Base-by-base conservation (phyloP, 1,140 invertebrate genomes). In the Ruditapes philippinarum region DNA sequence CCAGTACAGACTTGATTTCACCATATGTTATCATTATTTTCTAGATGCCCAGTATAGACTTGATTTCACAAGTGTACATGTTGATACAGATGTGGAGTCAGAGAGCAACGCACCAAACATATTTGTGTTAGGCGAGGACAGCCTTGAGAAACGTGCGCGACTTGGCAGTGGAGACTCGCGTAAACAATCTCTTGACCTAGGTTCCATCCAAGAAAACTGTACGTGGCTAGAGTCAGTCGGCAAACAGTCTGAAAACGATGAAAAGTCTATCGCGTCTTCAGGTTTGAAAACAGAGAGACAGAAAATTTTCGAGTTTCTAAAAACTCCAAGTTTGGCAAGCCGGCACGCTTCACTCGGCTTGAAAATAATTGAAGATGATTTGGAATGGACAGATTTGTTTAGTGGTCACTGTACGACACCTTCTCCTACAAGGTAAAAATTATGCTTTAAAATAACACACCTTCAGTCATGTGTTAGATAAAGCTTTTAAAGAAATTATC, bases 1-100 rank as follows among this genome's bases (percentile, higher is more conserved):
- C 4, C 92, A 93, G 89, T 95, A 94, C 85, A 86, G 94, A 68
- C 84, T 95, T 31, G 94, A 95, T 54, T 95, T 94, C 83, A 93
- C 93, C n/a, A n/a, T n/a, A n/a, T n/a, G n/a, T n/a, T n/a, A n/a
- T n/a, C n/a, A n/a, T n/a, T n/a, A n/a, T n/a, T n/a, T 84, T 65
- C 19, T 25, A 68, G 93, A 92, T 57, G 82, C 91, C 4, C 92
- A 93, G 89, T 95, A 94, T 82, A 86, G 94, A 68, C 84, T 95
- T 31, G 94, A 95, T 54, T 95, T 94, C 83, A 93, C 93, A 28
- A 92, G 92, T 70, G 84, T 94, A 38, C 90, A 93, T 62, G 91
- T 95, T 25, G 92, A 94, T 60, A 94, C 93, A 49, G 92, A 94
- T 90, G 22, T 45, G 22, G 85, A 88, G 7, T 88, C 74, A 11